Evolutionary conservation across 2,113 vertebrate species (phyloP), one percentile per base, ranked within the genome.

Genomic region (Indri indri): DNA sequence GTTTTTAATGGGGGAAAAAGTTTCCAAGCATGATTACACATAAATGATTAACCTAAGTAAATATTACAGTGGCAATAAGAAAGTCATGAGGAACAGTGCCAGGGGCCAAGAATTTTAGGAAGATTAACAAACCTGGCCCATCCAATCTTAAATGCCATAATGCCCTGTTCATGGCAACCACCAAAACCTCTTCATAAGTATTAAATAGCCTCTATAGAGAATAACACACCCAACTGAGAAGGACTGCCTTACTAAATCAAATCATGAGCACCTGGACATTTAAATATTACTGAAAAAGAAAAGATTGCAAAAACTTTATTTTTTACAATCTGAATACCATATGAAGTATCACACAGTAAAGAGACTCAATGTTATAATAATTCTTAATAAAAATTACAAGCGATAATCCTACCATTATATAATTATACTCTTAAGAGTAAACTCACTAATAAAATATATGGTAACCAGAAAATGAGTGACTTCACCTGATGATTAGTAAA

Each of bases 21-120:
- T 2, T 1, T 61, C 5, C 6, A 18, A 52, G 9, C 27, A 2
- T 70, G 10, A 5, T 8, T 13, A 85, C 5, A 42, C 2, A 6
- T 47, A 47, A 7, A 45, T 32, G 23, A 73, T 81, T 84, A 42
- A 54, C 1, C 61, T 23, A 47, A 6, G 17, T 54, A 80, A 52
- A n/a, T 80, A 59, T 66, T 73, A 66, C 3, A 85, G 32, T 32
- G 25, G 18, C 20, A 91, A 40, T 13, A 40, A 57, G 16, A 82
- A 83, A 77, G 13, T 80, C 61, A 77, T 73, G 42, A 63, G 8
- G 27, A 2, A 59, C 1, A n/a, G 11, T 23, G 59, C 59, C 59
- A 63, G 59, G 59, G 25, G 77, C 25, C 32, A 84, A 92, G 47
- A 12, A 63, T 52, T 96, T 92, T 34, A 57, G 30, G 10, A 77